Evolutionary conservation across 2,113 vertebrate species (phyloP).

Genomic region (Tachuris rubrigastra): DNA sequence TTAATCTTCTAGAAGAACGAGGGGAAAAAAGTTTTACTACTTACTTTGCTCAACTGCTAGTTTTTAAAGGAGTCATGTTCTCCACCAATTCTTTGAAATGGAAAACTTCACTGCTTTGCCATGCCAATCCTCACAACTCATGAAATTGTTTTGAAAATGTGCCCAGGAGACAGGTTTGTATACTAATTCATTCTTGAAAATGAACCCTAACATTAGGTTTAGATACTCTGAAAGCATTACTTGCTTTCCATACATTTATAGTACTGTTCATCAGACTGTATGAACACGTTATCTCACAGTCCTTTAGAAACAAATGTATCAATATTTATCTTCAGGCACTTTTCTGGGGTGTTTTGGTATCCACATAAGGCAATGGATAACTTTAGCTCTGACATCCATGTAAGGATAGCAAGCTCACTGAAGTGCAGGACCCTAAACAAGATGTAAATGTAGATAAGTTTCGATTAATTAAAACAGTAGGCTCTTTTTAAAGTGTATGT

Average conservation of each 20-base stretch:
- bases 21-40: neutral
- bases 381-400: neutral
- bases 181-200: neutral
- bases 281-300: neutral
- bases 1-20: neutral
- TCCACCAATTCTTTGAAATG: neutral
- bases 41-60: neutral
- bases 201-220: neutral
- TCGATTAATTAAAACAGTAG: neutral
- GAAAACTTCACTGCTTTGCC: neutral
- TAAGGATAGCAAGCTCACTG: neutral
- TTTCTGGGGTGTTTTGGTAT: neutral
- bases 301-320: neutral
- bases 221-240: neutral
- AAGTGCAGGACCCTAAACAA: neutral
- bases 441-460: neutral
- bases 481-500: neutral
- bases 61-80: neutral
- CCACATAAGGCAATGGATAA: neutral
- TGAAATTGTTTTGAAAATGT: neutral
- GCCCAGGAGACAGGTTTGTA: neutral
- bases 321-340: neutral
- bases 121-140: accelerated
- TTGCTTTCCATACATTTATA: neutral
- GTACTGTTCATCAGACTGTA: neutral